Evolutionary conservation across 2,113 vertebrate species (phyloP), one percentile per base, ranked within the genome.

Genomic region (Nansenia antarctica): DNA sequence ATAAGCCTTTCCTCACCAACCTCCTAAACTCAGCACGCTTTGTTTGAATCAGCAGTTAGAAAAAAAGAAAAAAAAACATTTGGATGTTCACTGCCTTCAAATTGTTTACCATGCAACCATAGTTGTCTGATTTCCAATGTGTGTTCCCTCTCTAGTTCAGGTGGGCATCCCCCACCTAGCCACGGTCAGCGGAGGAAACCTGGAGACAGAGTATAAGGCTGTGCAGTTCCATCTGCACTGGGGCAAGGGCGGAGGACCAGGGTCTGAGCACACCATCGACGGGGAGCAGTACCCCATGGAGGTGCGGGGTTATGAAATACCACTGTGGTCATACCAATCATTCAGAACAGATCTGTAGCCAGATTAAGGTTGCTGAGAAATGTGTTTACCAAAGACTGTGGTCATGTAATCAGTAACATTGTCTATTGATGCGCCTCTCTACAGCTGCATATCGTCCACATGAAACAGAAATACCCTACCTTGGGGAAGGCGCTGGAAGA

Each of bases 221-320:
- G 66, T 87, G 0, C 93, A 97, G 89, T 91, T 98, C 64, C 97
- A 98, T 65, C 86, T 96, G 24, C 97, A 98, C 87, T 98, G 97
- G 97, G 96, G 96, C 18, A 5, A 0, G 0, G 1, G 30, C 0
- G 58, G 22, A 0, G 31, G 70, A 0, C 55, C 18, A 0, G 89
- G 82, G 0, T 96, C 96, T 0, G 97, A 98, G 73, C 97, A 98
- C 91, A 96, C 92, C 76, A 87, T 98, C 0, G 85, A 98, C 0
- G 94, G 95, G 52, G 87, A 94, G 31, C 93, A 78, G 79, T 92
- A 91, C 57, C 93, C 95, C 68, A 97, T 98, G 96, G 97, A 98
- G 95, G 97, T 98, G 9, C 20, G 22, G 42, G 30, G 30, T 5
- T n/a, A 14, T 30, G 24, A 2, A 57, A 6, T 57, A 59, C 29